Conservation (phyloP, 30 jellyfish, hydroid and myxozoan species). For the Morbakka virulenta region DNA sequence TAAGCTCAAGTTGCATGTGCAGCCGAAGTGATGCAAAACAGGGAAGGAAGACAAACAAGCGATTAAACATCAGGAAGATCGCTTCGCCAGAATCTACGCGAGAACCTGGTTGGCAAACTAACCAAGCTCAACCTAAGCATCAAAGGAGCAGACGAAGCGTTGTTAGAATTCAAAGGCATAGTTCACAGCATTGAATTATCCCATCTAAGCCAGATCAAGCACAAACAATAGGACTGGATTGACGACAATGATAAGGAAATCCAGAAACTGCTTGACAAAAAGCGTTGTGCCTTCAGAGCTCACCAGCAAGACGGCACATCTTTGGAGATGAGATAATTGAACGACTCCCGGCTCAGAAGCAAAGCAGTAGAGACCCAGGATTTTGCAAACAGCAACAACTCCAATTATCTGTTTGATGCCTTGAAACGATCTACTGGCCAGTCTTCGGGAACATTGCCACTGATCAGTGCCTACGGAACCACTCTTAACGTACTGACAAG, state of each 20-base stretch:
- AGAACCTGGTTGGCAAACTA: too few species aligned
- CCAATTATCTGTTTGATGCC: neutral
- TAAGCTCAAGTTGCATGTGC: neutral
- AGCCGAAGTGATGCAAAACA: neutral
- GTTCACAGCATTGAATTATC: neutral
- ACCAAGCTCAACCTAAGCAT: too few species aligned
- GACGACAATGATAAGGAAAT: too few species aligned
- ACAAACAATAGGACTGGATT: neutral
- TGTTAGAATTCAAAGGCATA: neutral
- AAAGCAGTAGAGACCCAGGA: constrained; percentile 29
- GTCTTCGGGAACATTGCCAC: neutral
- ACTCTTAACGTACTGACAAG: constrained; percentile 20
- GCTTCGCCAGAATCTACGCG: too few species aligned
- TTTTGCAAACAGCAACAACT: neutral
- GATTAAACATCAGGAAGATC: too few species aligned
- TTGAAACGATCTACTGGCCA: constrained; percentile 1
- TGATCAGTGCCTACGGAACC: neutral
- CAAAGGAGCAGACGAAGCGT: too few species aligned
- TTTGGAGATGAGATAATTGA: neutral
- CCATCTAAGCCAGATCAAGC: neutral
- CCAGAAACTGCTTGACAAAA: too few species aligned
- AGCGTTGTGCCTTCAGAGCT: too few species aligned
- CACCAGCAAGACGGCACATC: too few species aligned
- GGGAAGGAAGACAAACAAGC: neutral
- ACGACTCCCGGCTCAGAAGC: neutral